phyloP scores from a whole-genome alignment of 2,113 vertebrate genomes.

The Tor tambroides region DNA sequence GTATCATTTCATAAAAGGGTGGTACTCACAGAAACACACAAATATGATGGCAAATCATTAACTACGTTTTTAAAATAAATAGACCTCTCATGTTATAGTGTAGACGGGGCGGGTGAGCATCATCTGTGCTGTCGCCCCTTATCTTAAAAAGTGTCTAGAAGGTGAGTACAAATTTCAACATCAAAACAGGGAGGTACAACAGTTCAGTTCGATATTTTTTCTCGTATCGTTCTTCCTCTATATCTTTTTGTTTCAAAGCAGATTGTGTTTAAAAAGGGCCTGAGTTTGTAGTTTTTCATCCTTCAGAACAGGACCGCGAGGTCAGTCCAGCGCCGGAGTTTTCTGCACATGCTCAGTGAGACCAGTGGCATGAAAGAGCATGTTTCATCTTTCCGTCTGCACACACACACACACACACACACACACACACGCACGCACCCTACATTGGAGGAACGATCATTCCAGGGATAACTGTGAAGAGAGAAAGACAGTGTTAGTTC shows the following conservation, averaged over 20 bases:
- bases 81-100: conserved; percentile 68
- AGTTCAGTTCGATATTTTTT: conserved; percentile 51
- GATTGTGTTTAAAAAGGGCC: conserved; percentile 92
- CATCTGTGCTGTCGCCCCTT: conserved; percentile 79
- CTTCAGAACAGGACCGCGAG: conserved; percentile 76
- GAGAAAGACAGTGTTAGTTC: conserved; percentile 50
- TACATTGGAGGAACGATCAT: conserved; percentile 98
- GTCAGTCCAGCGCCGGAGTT: conserved; percentile 85
- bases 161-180: conserved; percentile 76
- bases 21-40: conserved; percentile 72
- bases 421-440: conserved; percentile 73
- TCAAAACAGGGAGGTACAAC: conserved; percentile 68
- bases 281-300: conserved; percentile 94
- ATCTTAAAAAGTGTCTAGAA: conserved; percentile 74
- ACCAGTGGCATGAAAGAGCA: conserved; percentile 67
- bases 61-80: conserved; percentile 75
- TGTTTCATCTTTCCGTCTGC: conserved; percentile 81
- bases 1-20: conserved; percentile 81
- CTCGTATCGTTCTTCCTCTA: conserved; percentile 31
- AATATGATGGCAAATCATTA: conserved; percentile 63
- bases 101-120: conserved; percentile 69
- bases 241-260: conserved; percentile 69
- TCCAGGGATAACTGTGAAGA: conserved; percentile 88
- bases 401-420: conserved; percentile 52
- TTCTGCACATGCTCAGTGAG: conserved; percentile 75